Base-by-base conservation (phyloP, 2,888 invertebrate genomes). In the Chamaedrilus cognettii region DNA sequence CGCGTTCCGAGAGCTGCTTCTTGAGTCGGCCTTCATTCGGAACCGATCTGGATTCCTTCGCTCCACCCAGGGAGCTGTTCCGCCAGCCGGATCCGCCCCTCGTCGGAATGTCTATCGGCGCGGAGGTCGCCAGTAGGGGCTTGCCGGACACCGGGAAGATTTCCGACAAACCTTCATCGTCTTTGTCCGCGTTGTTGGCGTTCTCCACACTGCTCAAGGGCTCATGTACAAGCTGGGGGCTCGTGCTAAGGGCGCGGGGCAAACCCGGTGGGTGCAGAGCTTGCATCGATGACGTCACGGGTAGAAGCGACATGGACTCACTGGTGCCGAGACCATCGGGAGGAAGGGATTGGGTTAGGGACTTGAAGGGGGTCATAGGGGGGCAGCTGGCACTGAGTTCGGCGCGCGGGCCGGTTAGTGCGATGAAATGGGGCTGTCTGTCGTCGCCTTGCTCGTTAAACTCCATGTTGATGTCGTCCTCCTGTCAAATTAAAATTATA, bases 281-380 rank as follows among this genome's bases (percentile, higher is more conserved):
- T 23, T 26, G 15, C 7, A 26, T 23, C 15, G 55, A 23, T 11
- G 55, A 19, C 55, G 55, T 52, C 19, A 19, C 42, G 19, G 55
- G 55, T 23, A 52, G 11, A n/a, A 51, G 2, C 23, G 49, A 26
- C 62, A 51, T 1, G 26, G 51, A 62, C 51, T 62, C 62, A n/a
- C 62, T 62, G 23, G 50, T 35, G 51, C 62, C 62, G 33, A 62
- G 49, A 3, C 51, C 31, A 5, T 62, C 62, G 3, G 61, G 61
- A 19, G 61, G 33, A 15, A 61, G 51, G 5, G 2, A 30, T 50
- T 15, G 19, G 1, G 33, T 15, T 5, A 23, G n/a, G 51, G 1
- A 30, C 31, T 62, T 62, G 52, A 4, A 52, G 2, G 62, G 32
- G 26, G 28, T 35, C 35, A 33, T 35, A n/a, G n/a, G n/a, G 34